Percentiles rank a stretch among this genome's conserved stretches.
Conservation (phyloP, 2,888 invertebrate species). For the Chymomyza procnemis region DNA sequence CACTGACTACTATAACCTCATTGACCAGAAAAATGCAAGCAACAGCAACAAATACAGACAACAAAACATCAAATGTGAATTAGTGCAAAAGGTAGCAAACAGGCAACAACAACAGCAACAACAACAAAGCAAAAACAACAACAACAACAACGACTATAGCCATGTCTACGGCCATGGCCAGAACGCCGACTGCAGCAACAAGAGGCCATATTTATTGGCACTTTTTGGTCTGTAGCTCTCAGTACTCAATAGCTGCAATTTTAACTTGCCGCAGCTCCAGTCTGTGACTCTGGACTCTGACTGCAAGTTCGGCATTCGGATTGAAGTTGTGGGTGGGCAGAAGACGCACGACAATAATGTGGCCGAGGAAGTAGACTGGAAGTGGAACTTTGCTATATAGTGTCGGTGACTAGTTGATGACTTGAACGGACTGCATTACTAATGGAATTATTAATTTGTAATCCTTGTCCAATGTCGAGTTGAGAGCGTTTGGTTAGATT, state of each 20-base stretch:
- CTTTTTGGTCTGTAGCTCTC: slow-evolving; percentile 49
- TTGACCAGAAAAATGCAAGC: slow-evolving; percentile 74
- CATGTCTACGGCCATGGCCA: background rate
- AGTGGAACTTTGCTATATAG: slow-evolving; percentile 9
- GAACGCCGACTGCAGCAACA: slow-evolving; percentile 1
- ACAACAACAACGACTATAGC: slow-evolving; percentile 1
- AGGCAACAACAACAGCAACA: background rate
- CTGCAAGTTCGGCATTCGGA: slow-evolving; percentile 5
- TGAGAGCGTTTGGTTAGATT: background rate
- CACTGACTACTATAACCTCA: slow-evolving; percentile 62
- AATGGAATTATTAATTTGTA: slow-evolving; percentile 63
- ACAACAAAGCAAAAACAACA: background rate
- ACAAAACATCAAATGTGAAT: slow-evolving; percentile 74
- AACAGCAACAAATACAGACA: slow-evolving; percentile 57
- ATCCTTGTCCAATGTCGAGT: background rate
- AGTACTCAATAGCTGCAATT: background rate
- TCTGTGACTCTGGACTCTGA: slow-evolving; percentile 32
- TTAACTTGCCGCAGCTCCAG: background rate
- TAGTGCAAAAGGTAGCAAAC: slow-evolving; percentile 67
- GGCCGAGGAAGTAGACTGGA: slow-evolving; percentile 9
- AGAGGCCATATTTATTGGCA: slow-evolving; percentile 68
- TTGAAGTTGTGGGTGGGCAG: slow-evolving; percentile 22
- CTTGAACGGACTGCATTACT: slow-evolving; percentile 59
- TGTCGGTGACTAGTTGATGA: slow-evolving; percentile 43
- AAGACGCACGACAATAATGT: slow-evolving; percentile 3